These are phyloP conservation scores for Parauchenoglanis punctatus DNA, from an alignment of 2,797 vertebrate species.

Conservation along the genomic window DNA sequence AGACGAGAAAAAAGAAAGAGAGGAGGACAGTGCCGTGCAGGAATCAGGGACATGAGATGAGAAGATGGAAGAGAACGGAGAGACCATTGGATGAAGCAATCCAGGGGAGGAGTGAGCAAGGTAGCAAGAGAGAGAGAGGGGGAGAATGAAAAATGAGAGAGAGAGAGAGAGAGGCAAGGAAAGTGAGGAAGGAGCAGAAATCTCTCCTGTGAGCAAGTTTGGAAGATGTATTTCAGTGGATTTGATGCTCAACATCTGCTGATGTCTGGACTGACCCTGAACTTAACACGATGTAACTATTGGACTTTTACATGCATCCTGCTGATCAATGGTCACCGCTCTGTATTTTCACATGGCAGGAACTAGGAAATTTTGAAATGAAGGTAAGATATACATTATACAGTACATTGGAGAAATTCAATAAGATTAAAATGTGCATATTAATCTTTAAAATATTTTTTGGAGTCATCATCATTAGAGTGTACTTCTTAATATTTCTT, in stretches of 20 bases:
- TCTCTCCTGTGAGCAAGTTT: slow-evolving; percentile 10
- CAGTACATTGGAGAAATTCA: neutral
- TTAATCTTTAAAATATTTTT: neutral
- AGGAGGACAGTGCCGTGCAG: neutral
- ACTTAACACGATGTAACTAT: slow-evolving; percentile 6
- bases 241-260: neutral
- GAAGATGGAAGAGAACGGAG: slow-evolving; percentile 5
- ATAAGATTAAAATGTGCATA: neutral
- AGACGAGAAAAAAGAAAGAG: neutral
- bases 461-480: neutral
- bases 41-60: neutral
- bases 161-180: neutral
- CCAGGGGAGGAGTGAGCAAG: slow-evolving; percentile 17
- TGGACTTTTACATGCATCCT: neutral
- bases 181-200: neutral
- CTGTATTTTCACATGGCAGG: neutral
- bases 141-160: neutral
- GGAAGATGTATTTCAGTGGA: slow-evolving; percentile 21
- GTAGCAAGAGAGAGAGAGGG: slow-evolving; percentile 1
- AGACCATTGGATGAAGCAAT: slow-evolving; percentile 20
- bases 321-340: neutral
- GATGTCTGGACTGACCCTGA: slow-evolving; percentile 2
- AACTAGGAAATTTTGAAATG: slow-evolving; percentile 9
- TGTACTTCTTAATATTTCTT: too few species aligned
- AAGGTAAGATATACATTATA: slow-evolving; percentile 36